Evolutionary conservation across 2,888 invertebrate genomes (phyloP).

Genomic region (Bruchidius siliquastri): DNA sequence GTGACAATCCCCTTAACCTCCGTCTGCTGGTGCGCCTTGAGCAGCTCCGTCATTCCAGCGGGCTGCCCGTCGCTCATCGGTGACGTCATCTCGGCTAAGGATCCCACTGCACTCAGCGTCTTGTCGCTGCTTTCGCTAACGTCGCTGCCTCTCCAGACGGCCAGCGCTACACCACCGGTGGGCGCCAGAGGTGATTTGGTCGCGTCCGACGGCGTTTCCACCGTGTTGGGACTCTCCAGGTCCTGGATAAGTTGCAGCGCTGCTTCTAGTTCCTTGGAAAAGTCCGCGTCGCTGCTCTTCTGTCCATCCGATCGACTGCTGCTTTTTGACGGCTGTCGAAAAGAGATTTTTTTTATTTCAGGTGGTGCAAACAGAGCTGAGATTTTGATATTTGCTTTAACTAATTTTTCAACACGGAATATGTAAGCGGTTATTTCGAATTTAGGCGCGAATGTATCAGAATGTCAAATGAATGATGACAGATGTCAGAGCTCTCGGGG

Average conservation of each 20-base stretch:
- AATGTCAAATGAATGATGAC: too few relatives aligned
- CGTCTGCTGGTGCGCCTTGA: not conserved
- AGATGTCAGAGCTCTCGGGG: too few relatives aligned
- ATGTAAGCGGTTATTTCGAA: too few relatives aligned
- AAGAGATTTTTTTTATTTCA: too few relatives aligned
- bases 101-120: slow-evolving; percentile 47
- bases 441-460: too few relatives aligned
- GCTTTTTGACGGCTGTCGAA: not conserved
- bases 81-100: slow-evolving; percentile 43
- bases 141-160: slow-evolving; percentile 43
- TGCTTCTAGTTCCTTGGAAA: slow-evolving; percentile 50
- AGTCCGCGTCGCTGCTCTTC: slow-evolving; percentile 47
- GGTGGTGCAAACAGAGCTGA: too few relatives aligned
- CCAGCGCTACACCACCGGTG: slow-evolving; percentile 25
- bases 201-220: slow-evolving; percentile 41
- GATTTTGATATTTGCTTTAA: too few relatives aligned
- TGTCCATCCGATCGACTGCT: not conserved
- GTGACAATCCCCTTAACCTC: not conserved
- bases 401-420: too few relatives aligned
- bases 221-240: slow-evolving; percentile 50
- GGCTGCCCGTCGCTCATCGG: slow-evolving; percentile 40
- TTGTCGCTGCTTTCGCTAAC: slow-evolving; percentile 44
- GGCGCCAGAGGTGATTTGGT: slow-evolving; percentile 17
- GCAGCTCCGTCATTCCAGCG: slow-evolving; percentile 19
- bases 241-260: slow-evolving; percentile 50